A percentile compares a stretch with the other conserved stretches of the same genome.
Conservation (phyloP, 2,888 invertebrate species). For the Nysson spinosus region DNA sequence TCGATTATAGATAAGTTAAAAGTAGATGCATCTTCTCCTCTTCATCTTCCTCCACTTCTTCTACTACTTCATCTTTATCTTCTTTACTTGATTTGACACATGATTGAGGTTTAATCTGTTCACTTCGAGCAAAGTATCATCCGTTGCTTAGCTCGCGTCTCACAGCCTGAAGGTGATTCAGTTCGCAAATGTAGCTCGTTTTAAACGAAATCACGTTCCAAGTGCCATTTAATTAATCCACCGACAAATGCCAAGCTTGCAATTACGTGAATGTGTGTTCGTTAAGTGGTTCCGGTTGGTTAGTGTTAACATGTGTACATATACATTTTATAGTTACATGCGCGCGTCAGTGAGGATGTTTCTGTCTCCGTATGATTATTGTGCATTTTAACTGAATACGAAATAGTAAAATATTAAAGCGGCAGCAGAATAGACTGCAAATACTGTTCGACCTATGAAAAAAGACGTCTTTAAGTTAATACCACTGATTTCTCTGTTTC, state of each 20-base stretch:
- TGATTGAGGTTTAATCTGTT: slow-evolving; percentile 76
- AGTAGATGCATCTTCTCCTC: slow-evolving; percentile 58
- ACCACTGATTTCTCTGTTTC: slow-evolving; percentile 26
- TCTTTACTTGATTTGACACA: slow-evolving; percentile 75
- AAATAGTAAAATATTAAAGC: slow-evolving; percentile 63
- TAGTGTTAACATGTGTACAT: slow-evolving; percentile 10
- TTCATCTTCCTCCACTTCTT: not conserved
- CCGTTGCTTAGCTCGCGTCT: slow-evolving; percentile 75
- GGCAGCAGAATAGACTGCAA: slow-evolving; percentile 58
- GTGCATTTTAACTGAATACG: slow-evolving; percentile 64
- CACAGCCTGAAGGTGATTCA: slow-evolving; percentile 76
- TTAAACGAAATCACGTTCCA: slow-evolving; percentile 48
- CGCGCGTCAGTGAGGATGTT: slow-evolving; percentile 17
- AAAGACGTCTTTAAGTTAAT: slow-evolving; percentile 52
- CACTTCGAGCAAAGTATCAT: slow-evolving; percentile 73
- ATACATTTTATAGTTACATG: slow-evolving; percentile 18
- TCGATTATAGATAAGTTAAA: slow-evolving; percentile 65
- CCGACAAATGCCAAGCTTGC: slow-evolving; percentile 58
- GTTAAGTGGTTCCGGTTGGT: too few species aligned
- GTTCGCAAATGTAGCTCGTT: slow-evolving; percentile 52
- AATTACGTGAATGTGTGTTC: slow-evolving; percentile 37
- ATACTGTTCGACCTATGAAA: slow-evolving; percentile 61
- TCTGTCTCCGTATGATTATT: slow-evolving; percentile 56
- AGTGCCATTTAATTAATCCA: slow-evolving; percentile 42
- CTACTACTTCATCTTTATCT: slow-evolving; percentile 19